These are phyloP conservation scores for Sericinus montela DNA, from an alignment of 2,888 invertebrate genomes.

Conservation along the genomic window DNA sequence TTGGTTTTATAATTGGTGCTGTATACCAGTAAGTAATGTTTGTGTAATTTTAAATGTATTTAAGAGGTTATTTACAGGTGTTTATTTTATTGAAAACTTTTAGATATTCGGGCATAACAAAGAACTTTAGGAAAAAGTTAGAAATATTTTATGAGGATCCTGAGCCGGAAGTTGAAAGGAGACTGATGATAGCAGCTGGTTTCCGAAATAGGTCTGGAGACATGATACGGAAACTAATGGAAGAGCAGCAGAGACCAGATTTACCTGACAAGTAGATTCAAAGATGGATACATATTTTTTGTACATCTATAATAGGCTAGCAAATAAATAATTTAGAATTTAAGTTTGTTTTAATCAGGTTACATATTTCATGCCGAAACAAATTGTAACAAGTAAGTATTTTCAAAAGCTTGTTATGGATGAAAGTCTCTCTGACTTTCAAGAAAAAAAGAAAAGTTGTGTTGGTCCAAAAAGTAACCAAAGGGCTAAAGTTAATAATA, in stretches of 20 bases:
- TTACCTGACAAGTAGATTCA: constrained; percentile 44
- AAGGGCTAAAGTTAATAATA: constrained; percentile 10
- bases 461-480: constrained; percentile 43
- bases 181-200: constrained; percentile 54
- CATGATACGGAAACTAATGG: constrained; percentile 38
- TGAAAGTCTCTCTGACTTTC: constrained; percentile 61
- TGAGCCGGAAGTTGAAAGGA: constrained; percentile 62
- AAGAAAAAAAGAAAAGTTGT: constrained; percentile 47
- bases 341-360: constrained; percentile 49
- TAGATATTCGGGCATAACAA: constrained; percentile 43
- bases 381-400: constrained; percentile 56
- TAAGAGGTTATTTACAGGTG: constrained; percentile 1
- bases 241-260: constrained; percentile 45
- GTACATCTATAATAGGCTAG: neutral
- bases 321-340: constrained; percentile 18
- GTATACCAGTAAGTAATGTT: constrained; percentile 70
- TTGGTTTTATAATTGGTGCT: constrained; percentile 57
- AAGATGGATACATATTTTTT: constrained; percentile 15
- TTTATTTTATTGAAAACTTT: neutral
- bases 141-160: constrained; percentile 59
- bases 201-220: constrained; percentile 43
- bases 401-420: constrained; percentile 56
- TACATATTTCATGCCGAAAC: constrained; percentile 33
- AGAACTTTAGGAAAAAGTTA: constrained; percentile 43
- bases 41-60: constrained; percentile 2